Conservation (phyloP, 2,888 invertebrate species). For the Drosophila lacicola region DNA sequence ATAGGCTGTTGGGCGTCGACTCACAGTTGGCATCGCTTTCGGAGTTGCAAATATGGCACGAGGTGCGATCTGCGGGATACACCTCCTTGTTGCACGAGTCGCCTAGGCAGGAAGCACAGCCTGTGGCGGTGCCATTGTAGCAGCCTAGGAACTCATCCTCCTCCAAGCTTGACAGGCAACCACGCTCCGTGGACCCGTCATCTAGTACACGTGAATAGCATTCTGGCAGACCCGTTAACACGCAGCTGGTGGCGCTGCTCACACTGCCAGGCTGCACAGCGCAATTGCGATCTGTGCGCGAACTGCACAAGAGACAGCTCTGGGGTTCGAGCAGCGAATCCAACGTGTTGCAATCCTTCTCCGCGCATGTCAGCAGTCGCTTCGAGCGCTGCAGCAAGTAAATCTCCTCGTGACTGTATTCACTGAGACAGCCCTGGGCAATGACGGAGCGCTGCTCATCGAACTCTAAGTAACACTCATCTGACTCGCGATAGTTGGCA, state of each 20-base stretch:
- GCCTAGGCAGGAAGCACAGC: constrained; percentile 71
- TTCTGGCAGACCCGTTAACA: constrained; percentile 61
- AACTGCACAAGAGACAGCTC: constrained; percentile 76
- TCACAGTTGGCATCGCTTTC: constrained; percentile 60
- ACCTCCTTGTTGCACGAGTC: constrained; percentile 68
- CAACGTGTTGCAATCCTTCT: constrained; percentile 72
- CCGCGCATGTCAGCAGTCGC: constrained; percentile 69
- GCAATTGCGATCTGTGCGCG: constrained; percentile 76
- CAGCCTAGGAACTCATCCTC: constrained; percentile 79
- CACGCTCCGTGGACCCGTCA: constrained; percentile 82
- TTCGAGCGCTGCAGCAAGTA: constrained; percentile 67
- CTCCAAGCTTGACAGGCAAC: constrained; percentile 78
- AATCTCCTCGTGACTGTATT: constrained; percentile 68
- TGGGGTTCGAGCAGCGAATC: constrained; percentile 59
- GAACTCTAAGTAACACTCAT: constrained; percentile 77
- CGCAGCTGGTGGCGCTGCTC: constrained; percentile 56
- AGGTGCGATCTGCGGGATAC: constrained; percentile 69
- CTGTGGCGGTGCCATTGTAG: constrained; percentile 69
- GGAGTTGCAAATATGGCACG: constrained; percentile 81
- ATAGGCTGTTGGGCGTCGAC: constrained; percentile 62
- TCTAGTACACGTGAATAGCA: constrained; percentile 78
- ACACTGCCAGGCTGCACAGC: constrained; percentile 63
- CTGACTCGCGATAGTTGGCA: constrained; percentile 69
- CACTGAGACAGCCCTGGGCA: constrained; percentile 76
- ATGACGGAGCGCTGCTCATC: constrained; percentile 67